phyloP scores from a whole-genome alignment of 2,113 vertebrate species.

The Clarias macrocephalus region DNA sequence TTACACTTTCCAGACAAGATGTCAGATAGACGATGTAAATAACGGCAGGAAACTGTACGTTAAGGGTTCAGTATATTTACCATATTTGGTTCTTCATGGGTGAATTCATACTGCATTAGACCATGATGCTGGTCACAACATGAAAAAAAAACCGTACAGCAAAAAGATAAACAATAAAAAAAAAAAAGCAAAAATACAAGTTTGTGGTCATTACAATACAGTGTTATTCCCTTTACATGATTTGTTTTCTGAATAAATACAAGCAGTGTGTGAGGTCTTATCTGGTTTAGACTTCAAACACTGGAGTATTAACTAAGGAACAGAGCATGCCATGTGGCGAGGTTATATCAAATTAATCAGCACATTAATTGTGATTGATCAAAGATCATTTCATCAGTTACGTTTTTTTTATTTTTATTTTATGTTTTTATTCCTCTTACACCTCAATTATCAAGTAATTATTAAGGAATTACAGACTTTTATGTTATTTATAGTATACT shows the following conservation, averaged over 20 bases:
- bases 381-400: not conserved
- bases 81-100: not conserved
- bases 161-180: not conserved
- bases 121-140: no score
- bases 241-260: not conserved
- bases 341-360: not conserved
- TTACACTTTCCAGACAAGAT: slow-evolving; percentile 8
- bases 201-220: not conserved
- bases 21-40: slow-evolving; percentile 7
- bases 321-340: not conserved
- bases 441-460: not conserved
- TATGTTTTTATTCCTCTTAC: not conserved
- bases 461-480: not conserved
- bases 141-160: not conserved
- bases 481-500: not conserved
- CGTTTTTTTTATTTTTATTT: not conserved
- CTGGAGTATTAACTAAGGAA: not conserved
- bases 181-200: not conserved
- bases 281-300: not conserved
- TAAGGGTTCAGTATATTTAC: not conserved
- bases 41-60: not conserved
- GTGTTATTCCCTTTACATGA: not conserved
- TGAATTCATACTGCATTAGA: not conserved
- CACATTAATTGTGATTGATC: not conserved
- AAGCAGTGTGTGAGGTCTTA: not conserved